Evolutionary conservation across 2,888 invertebrate genomes (phyloP).

Genomic region (Agonopterix arenella): DNA sequence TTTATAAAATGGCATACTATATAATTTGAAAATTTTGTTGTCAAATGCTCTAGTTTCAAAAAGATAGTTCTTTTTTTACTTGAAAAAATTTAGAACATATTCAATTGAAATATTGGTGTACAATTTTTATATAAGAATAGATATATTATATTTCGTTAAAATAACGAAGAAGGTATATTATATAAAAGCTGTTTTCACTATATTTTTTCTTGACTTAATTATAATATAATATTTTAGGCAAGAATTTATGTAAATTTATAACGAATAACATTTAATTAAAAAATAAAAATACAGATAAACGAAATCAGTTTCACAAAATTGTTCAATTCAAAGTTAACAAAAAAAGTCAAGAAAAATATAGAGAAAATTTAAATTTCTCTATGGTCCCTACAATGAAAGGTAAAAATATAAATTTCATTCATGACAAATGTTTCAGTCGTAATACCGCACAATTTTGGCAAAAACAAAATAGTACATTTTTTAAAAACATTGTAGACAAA

Average conservation of each 20-base stretch:
- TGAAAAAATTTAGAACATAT: constrained; percentile 21
- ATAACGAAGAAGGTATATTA: constrained; percentile 39
- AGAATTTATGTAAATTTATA: not conserved
- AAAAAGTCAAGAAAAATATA: constrained; percentile 38
- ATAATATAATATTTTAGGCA: not conserved
- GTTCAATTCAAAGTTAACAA: constrained; percentile 8
- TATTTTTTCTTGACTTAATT: constrained; percentile 31
- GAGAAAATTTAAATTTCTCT: constrained; percentile 37
- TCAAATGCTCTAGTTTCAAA: constrained; percentile 44
- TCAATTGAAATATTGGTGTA: constrained; percentile 39
- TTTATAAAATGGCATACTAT: constrained; percentile 3
- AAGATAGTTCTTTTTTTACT: constrained; percentile 27
- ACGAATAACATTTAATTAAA: not conserved
- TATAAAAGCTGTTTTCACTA: constrained; percentile 37
- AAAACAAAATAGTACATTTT: constrained; percentile 17
- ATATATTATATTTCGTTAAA: constrained; percentile 33
- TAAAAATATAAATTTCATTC: constrained; percentile 22
- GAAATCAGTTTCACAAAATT: not conserved
- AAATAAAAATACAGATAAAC: not conserved
- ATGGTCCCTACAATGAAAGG: constrained; percentile 67
- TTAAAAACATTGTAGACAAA: not conserved
- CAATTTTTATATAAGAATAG: constrained; percentile 54
- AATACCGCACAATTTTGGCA: constrained; percentile 2
- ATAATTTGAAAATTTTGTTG: constrained; percentile 10
- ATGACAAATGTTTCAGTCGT: constrained; percentile 31